These are phyloP conservation scores for Tetrapedia diversipes DNA, from an alignment of 2,888 invertebrate species.

Conservation along the genomic window DNA sequence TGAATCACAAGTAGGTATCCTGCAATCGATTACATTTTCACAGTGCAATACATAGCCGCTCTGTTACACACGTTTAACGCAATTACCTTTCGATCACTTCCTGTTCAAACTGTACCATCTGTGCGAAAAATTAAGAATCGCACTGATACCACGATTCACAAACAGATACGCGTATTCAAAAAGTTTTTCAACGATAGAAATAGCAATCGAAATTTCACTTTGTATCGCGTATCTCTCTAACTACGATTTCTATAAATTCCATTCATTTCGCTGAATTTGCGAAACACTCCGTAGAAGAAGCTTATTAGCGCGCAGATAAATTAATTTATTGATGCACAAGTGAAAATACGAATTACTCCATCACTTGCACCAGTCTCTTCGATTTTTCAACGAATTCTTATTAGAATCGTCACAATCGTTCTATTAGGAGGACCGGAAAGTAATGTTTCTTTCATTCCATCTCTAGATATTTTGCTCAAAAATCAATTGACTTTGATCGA, in stretches of 20 bases:
- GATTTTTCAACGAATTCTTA: neutral
- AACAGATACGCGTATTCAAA: neutral
- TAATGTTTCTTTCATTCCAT: too few species aligned
- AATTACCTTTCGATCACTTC: constrained; percentile 1
- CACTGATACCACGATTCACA: too few species aligned
- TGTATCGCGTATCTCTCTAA: neutral
- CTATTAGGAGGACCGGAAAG: too few species aligned
- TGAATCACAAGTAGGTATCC: neutral
- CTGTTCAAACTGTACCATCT: neutral
- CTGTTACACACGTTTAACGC: neutral
- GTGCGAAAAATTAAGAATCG: neutral
- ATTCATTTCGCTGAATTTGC: neutral
- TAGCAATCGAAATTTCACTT: neutral
- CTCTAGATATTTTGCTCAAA: too few species aligned
- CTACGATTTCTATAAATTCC: neutral
- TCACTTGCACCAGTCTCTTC: neutral
- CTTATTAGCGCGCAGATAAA: too few species aligned
- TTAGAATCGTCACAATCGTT: neutral
- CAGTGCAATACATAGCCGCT: constrained; percentile 21
- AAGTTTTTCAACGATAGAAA: neutral
- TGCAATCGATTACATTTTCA: constrained; percentile 18
- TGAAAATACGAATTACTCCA: constrained; percentile 3
- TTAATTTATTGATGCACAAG: neutral
- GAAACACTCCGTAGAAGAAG: too few species aligned
- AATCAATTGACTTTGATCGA: too few species aligned